phyloP scores from a whole-genome alignment of 1,140 invertebrate genomes.

The Leptopilina clavipes region DNA sequence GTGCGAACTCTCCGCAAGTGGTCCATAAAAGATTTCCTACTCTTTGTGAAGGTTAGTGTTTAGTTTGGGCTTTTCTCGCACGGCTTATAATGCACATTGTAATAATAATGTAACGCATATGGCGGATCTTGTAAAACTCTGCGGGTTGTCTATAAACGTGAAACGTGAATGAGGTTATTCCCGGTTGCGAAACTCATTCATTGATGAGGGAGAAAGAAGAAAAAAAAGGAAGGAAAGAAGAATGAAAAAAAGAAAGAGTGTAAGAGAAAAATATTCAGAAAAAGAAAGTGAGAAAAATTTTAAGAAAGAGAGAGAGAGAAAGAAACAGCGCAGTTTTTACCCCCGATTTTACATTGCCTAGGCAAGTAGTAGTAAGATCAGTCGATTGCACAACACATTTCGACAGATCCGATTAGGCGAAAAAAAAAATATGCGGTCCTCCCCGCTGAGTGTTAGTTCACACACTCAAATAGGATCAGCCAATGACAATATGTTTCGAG shows the following conservation, averaged over 20 bases:
- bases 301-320: slow-evolving; percentile 40
- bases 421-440: slow-evolving; percentile 60
- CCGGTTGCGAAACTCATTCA: slow-evolving; percentile 63
- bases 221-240: slow-evolving; percentile 33
- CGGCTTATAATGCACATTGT: slow-evolving; percentile 67
- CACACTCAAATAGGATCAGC: slow-evolving; percentile 59
- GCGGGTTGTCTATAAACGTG: slow-evolving; percentile 60
- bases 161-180: slow-evolving; percentile 70
- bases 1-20: slow-evolving; percentile 72
- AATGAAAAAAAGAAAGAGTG: slow-evolving; percentile 31
- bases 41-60: slow-evolving; percentile 63
- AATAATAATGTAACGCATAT: slow-evolving; percentile 74
- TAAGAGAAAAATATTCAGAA: slow-evolving; percentile 26
- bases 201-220: slow-evolving; percentile 41
- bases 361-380: slow-evolving; percentile 51
- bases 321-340: slow-evolving; percentile 52
- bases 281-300: too few relatives aligned
- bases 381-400: slow-evolving; percentile 60
- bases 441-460: slow-evolving; percentile 46
- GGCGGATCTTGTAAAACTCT: slow-evolving; percentile 73
- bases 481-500: slow-evolving; percentile 63
- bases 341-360: slow-evolving; percentile 40
- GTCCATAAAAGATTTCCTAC: slow-evolving; percentile 73
- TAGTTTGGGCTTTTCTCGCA: slow-evolving; percentile 55
- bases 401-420: slow-evolving; percentile 65